phyloP scores from a whole-genome alignment of 2,797 vertebrate genomes.

The Amphiprion clarkii region DNA sequence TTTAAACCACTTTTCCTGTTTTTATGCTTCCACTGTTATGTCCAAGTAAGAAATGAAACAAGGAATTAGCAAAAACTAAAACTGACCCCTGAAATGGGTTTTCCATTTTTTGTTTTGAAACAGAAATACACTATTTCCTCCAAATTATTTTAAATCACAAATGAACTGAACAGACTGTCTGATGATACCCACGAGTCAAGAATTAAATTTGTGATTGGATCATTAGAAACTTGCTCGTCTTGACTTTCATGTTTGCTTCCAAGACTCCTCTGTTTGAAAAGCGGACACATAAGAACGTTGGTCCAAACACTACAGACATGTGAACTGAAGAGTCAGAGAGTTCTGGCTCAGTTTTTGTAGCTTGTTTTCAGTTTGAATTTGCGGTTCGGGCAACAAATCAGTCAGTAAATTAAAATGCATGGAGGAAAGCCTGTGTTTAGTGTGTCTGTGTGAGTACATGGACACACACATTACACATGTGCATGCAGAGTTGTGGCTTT shows the following conservation, averaged over 20 bases:
- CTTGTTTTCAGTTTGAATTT: conserved; percentile 53
- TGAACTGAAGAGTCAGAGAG: conserved; percentile 7
- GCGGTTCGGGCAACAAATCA: conserved; percentile 35
- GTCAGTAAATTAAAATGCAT: conserved; percentile 4
- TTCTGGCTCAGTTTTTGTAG: conserved; percentile 18
- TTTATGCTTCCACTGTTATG: too few relatives aligned
- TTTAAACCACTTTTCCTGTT: too few relatives aligned
- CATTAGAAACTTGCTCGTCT: background rate
- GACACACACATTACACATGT: conserved; percentile 23
- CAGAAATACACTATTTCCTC: too few relatives aligned
- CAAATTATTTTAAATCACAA: too few relatives aligned
- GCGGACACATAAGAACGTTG: conserved; percentile 41
- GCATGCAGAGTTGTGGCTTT: conserved; percentile 3
- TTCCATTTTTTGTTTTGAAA: too few relatives aligned
- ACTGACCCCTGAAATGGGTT: too few relatives aligned
- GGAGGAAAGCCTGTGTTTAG: conserved; percentile 7
- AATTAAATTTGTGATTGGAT: background rate
- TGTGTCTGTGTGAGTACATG: conserved; percentile 18
- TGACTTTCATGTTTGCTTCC: background rate
- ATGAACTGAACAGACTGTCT: too few relatives aligned
- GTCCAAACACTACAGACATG: conserved; percentile 35
- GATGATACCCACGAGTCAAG: background rate
- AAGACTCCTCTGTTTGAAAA: conserved; percentile 12
- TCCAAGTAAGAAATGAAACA: too few relatives aligned
- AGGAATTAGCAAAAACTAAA: too few relatives aligned